Evolutionary conservation across 2,797 vertebrate genomes (phyloP).

Genomic region (Eutrigla gurnardus): DNA sequence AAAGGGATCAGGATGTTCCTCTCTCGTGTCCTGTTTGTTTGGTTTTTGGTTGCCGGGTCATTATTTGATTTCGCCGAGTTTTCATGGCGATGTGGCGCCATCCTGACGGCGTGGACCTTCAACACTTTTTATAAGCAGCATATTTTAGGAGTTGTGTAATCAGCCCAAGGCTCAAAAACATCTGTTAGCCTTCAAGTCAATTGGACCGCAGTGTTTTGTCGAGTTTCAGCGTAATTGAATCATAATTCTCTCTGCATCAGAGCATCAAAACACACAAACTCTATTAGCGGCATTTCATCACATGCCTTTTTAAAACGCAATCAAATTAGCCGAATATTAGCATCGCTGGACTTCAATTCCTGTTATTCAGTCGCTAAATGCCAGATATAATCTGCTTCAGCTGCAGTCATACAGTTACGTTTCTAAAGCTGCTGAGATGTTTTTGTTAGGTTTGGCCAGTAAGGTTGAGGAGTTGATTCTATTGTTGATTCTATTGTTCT

Average conservation of each 20-base stretch:
- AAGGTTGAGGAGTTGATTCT: too few relatives aligned
- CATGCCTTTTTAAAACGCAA: conserved; percentile 15
- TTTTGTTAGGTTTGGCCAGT: not conserved
- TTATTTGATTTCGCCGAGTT: conserved; percentile 51
- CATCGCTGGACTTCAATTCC: not conserved
- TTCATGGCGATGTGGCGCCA: too few relatives aligned
- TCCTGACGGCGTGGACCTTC: too few relatives aligned
- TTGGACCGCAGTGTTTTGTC: not conserved
- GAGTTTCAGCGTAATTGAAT: not conserved
- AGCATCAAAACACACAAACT: too few relatives aligned
- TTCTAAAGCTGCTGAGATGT: not conserved
- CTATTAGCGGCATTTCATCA: conserved; percentile 3
- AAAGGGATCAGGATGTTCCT: not conserved
- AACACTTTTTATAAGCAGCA: too few relatives aligned
- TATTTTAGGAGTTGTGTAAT: too few relatives aligned
- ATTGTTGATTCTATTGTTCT: too few relatives aligned
- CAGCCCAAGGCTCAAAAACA: too few relatives aligned
- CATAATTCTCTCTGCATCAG: too few relatives aligned
- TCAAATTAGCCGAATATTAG: not conserved
- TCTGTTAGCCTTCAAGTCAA: too few relatives aligned
- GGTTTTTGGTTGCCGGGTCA: conserved; percentile 18
- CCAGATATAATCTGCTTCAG: not conserved
- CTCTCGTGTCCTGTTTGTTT: not conserved
- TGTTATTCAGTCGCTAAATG: conserved; percentile 1
- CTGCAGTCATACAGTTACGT: conserved; percentile 34